phyloP scores from a whole-genome alignment of 1,140 invertebrate genomes.

The Platyscapa corneri region DNA sequence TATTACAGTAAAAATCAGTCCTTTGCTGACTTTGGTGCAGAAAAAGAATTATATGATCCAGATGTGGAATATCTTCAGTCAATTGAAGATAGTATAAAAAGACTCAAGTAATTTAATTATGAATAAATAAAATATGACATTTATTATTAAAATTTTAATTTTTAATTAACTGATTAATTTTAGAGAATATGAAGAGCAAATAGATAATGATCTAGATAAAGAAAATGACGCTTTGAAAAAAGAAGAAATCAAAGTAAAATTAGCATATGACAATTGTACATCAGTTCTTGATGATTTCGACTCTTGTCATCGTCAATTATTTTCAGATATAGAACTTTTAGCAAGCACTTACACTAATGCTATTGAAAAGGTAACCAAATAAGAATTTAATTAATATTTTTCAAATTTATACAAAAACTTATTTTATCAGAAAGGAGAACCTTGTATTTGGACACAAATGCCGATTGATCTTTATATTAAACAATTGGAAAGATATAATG shows the following conservation, averaged over 20 bases:
- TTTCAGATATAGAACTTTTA: constrained; percentile 58
- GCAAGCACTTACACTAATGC: constrained; percentile 63
- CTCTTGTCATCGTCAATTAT: constrained; percentile 59
- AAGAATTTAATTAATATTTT: background rate
- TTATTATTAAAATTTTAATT: constrained; percentile 18
- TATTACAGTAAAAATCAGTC: constrained; percentile 50
- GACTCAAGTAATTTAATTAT: constrained; percentile 61
- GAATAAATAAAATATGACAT: background rate
- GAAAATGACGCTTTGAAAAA: constrained; percentile 59
- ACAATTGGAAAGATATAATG: constrained; percentile 65
- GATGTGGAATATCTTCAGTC: constrained; percentile 62
- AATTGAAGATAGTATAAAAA: constrained; percentile 61
- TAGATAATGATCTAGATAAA: constrained; percentile 65
- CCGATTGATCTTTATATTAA: constrained; percentile 66
- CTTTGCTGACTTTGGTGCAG: constrained; percentile 52
- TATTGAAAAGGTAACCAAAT: constrained; percentile 60
- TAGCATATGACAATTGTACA: constrained; percentile 61
- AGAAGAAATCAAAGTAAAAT: constrained; percentile 60
- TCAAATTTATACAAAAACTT: background rate
- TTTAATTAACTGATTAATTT: constrained; percentile 46
- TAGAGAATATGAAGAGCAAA: constrained; percentile 61
- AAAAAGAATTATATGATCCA: constrained; percentile 62
- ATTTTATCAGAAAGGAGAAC: constrained; percentile 59
- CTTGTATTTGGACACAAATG: constrained; percentile 66
- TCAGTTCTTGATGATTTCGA: constrained; percentile 62